phyloP scores from a whole-genome alignment of 2,797 vertebrate species.

The Premnoplex brunnescens region DNA sequence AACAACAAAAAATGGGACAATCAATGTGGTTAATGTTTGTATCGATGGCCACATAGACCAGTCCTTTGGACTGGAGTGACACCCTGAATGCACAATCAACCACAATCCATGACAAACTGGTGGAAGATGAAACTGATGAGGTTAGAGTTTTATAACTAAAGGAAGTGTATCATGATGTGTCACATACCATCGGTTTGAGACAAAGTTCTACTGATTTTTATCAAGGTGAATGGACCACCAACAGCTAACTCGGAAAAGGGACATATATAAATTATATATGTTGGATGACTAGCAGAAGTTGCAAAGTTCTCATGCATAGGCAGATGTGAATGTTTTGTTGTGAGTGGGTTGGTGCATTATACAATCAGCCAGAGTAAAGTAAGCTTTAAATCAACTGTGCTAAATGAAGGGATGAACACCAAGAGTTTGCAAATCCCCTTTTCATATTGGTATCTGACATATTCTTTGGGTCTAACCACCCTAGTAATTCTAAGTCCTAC shows the following conservation, averaged over 20 bases:
- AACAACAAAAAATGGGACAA: not conserved
- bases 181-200: not conserved
- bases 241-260: not conserved
- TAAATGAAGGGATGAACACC: not conserved
- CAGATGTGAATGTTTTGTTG: not conserved
- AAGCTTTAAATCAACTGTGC: not conserved
- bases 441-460: not conserved
- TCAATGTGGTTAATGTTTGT: rapidly evolving
- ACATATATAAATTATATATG: not conserved
- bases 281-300: not conserved
- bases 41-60: not conserved
- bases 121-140: not conserved
- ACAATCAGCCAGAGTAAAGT: not conserved
- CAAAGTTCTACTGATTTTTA: not conserved
- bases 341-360: not conserved
- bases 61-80: not conserved
- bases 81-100: not conserved
- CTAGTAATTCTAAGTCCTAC: not conserved
- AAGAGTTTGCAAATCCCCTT: not conserved
- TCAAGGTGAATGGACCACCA: not conserved
- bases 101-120: not conserved
- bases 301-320: not conserved
- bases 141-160: not conserved
- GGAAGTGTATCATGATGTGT: not conserved
- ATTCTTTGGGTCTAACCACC: not conserved